phyloP scores from a whole-genome alignment of 2,113 vertebrate genomes.

The Cyprinodon variegatus region DNA sequence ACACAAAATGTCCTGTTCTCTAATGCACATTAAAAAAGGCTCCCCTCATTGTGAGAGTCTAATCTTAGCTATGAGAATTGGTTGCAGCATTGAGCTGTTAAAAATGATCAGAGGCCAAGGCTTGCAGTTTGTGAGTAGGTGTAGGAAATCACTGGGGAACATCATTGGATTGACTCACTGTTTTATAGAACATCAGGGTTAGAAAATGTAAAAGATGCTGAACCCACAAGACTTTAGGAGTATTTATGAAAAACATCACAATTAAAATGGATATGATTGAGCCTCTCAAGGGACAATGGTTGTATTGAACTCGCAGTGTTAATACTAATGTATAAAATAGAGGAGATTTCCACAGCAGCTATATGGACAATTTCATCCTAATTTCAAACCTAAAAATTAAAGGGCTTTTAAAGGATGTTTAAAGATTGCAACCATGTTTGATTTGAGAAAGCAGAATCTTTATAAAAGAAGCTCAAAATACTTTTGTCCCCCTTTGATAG shows the following conservation, averaged over 20 bases:
- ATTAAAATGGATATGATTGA: background rate
- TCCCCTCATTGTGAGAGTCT: slow-evolving; percentile 18
- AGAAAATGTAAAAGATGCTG: background rate
- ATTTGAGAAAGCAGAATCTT: background rate
- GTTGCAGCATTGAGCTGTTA: slow-evolving; percentile 21
- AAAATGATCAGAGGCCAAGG: slow-evolving; percentile 29
- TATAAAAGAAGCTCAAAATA: no score
- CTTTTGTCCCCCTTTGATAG: background rate
- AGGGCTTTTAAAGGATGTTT: no score
- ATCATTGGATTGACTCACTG: slow-evolving; percentile 6
- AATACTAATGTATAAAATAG: background rate
- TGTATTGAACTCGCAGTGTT: background rate
- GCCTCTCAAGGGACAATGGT: background rate
- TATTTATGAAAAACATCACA: slow-evolving; percentile 1
- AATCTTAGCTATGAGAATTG: slow-evolving; percentile 44
- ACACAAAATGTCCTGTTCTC: slow-evolving; percentile 2
- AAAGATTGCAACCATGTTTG: background rate
- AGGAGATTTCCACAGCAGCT: background rate
- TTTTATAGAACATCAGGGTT: slow-evolving; percentile 2
- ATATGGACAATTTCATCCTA: background rate
- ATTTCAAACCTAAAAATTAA: no score
- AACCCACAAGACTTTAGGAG: background rate
- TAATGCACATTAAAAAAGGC: slow-evolving; percentile 1
- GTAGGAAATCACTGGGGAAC: slow-evolving; percentile 32
- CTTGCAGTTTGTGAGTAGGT: slow-evolving; percentile 41